Percentiles rank a stretch among this genome's conserved stretches.
Evolutionary conservation across 2,888 invertebrate genomes (phyloP).

Genomic region (Omphaloscelis lunosa): DNA sequence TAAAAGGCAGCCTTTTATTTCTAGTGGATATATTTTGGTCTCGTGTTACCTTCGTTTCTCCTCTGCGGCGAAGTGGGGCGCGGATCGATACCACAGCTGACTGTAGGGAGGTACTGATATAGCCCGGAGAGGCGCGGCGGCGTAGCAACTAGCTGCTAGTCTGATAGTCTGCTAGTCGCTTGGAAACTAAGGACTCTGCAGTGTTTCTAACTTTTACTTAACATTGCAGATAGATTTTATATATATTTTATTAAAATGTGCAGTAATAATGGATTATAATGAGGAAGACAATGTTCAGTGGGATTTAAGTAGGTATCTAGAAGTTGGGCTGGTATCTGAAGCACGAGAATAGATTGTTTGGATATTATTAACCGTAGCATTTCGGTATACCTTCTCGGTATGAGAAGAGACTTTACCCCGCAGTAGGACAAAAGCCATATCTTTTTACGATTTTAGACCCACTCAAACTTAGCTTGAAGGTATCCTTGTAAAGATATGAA

Average conservation of each 20-base stretch:
- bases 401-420: no score
- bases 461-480: not conserved
- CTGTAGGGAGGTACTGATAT: constrained; percentile 4
- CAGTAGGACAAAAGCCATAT: not conserved
- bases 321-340: no score
- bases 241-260: constrained; percentile 1
- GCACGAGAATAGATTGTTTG: not conserved
- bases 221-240: constrained; percentile 35
- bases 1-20: constrained; percentile 26
- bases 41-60: constrained; percentile 55
- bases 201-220: constrained; percentile 37
- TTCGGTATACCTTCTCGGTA: not conserved
- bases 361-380: not conserved
- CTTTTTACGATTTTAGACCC: not conserved
- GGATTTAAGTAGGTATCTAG: not conserved
- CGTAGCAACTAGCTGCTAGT: constrained; percentile 4
- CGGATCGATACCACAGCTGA: constrained; percentile 52
- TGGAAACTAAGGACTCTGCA: constrained; percentile 17
- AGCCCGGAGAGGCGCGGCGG: not conserved
- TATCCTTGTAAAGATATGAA: constrained; percentile 22
- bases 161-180: not conserved
- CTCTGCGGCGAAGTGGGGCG: constrained; percentile 44
- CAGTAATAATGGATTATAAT: not conserved
- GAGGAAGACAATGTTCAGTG: constrained; percentile 2
- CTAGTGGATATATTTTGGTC: constrained; percentile 36